Evolutionary conservation across 1,140 invertebrate genomes (phyloP), one percentile per base, ranked within the genome.

Genomic region (Leucophenga varia): DNA sequence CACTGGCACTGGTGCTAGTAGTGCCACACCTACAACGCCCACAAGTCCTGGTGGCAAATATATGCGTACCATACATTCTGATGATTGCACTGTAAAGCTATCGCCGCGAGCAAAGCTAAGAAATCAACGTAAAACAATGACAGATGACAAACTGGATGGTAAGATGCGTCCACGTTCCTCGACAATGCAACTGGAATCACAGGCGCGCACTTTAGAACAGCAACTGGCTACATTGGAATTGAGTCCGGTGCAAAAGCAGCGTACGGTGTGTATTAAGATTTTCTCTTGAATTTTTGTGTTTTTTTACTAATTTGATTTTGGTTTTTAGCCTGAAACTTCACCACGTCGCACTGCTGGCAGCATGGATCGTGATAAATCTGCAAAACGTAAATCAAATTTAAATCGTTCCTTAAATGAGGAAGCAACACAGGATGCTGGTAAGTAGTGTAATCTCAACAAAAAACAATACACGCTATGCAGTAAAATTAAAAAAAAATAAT

Each of bases 301-400:
- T 18, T 47, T 8, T 18, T 18, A 10, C 20, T 39, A 22, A 20
- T 41, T 41, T 30, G 28, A 8, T 30, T 30, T 30, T 30, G 7
- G n/a, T 30, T 30, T 32, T 37, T 17, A 71, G 63, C 59, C 59
- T 43, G 61, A 60, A 28, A 56, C 48, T 21, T 68, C 63, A n/a
- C 61, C n/a, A n/a, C 20, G 30, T 34, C 41, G 57, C 18, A 55
- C 46, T 43, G 71, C 70, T 47, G 40, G 59, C 19, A 42, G 54
- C 37, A 54, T 69, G 52, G 79, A 83, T 64, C 80, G 79, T 54
- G 83, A 86, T 69, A 86, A 86, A 57, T 85, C 81, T 50, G 76
- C 78, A 47, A 84, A 84, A 69, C 75, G 84, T 41, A 85, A 85
- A 74, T 85, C 83, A 28, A 81, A 82, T 70, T 64, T 85, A 43